Evolutionary conservation across 2,797 vertebrate species (phyloP), one percentile per base, ranked within the genome.

Genomic region (Anomalospiza imberbis): DNA sequence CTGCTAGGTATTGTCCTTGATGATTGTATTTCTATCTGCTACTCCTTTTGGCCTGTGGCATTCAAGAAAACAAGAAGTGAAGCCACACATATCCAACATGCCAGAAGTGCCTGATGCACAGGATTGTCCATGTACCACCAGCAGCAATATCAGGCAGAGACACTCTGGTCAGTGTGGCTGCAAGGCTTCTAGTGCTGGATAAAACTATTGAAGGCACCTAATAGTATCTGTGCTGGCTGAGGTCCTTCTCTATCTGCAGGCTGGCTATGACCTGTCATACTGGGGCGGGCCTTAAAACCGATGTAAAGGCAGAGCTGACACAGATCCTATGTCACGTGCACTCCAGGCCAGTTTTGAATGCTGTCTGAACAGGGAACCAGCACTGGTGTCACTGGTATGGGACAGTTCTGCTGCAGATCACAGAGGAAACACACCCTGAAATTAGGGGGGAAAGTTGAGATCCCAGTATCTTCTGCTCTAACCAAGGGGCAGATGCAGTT

Each of bases 111-210:
- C 51, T 32, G 21, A 25, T 32, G 57, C 13, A n/a, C 21, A 6
- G 48, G 21, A 47, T 10, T 13, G 19, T 70, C 55, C 32, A 3
- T 45, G 44, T 8, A 7, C 9, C 38, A 26, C 20, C 9, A 55
- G 26, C 24, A 89, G n/a, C 53, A 78, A 3, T 1, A 2, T 38
- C 19, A 68, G 24, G 47, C 36, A 34, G 0, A 2, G 31, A 48
- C 8, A 10, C 3, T 24, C 25, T 2, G 3, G 38, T 45, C 45
- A 67, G 31, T 0, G 0, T 17, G 19, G 34, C 38, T 71, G 12
- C 66, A 62, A 74, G 47, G 12, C 40, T 85, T 9, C 25, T 20
- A n/a, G 20, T 44, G 32, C 13, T 60, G 45, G 8, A 32, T 85
- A 31, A 76, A 85, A 75, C 4, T 50, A 28, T 0, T 26, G 32